Evolutionary conservation across 2,888 invertebrate species (phyloP), one percentile per base, ranked within the genome.

Genomic region (Tortricodes alternella): DNA sequence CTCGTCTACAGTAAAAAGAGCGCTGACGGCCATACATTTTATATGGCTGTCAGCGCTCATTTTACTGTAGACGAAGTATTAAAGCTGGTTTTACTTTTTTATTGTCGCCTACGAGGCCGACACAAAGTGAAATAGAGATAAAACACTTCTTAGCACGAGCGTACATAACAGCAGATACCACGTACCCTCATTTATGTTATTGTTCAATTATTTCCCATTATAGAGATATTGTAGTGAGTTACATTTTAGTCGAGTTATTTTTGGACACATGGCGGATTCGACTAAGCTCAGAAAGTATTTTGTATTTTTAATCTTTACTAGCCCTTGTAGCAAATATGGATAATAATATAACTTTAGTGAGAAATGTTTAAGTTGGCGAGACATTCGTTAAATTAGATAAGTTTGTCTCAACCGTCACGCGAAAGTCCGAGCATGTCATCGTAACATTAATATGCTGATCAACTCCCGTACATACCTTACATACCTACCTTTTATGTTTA

Each of bases 81-180:
- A 56, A 44, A 50, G 37, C 13, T 21, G 16, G 49, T 50, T 56
- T 56, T 56, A 38, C 49, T 56, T 44, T 41, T 56, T 56, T 56
- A 56, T 56, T 50, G 50, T 50, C 44, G 16, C 55, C 43, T 35
- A 37, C 56, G 43, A 49, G 49, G 43, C 49, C 16, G 38, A 46
- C 56, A 44, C 37, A 56, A 44, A 21, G 55, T 56, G 37, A 56
- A 49, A 38, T 41, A 56, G 49, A 49, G 44, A 50, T 48, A 50
- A 44, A 37, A 50, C 29, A 44, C 43, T 48, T 27, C 55, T 29
- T 18, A 41, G 35, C 55, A 35, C 53, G 41, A 34, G 35, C 34
- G 55, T 49, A 41, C 48, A 16, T 46, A 53, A 53, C 41, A 16
- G 50, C 50, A 55, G 11, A 49, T 34, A 41, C 48, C 53, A 55